phyloP scores from a whole-genome alignment of 2,113 vertebrate genomes.

The Rissa tridactyla region DNA sequence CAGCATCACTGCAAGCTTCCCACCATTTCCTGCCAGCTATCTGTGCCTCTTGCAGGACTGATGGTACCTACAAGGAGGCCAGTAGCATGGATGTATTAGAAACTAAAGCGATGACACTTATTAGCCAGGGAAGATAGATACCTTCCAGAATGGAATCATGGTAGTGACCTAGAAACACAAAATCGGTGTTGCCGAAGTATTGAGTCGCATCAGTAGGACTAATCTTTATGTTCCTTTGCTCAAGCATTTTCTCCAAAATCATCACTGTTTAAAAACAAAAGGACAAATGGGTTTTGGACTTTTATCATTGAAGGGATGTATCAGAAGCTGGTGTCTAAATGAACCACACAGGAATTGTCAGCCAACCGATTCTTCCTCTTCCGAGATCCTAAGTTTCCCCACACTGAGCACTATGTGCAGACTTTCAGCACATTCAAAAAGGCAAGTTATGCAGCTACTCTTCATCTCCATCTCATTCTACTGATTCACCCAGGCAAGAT shows the following conservation, averaged over 20 bases:
- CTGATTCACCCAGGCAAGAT: neutral
- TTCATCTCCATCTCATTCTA: neutral
- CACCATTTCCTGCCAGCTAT: neutral
- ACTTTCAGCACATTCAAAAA: neutral
- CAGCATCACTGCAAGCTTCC: neutral
- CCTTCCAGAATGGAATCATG: neutral
- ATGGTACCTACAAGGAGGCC: neutral
- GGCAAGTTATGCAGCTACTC: neutral
- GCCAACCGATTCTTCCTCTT: neutral
- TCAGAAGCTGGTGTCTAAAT: neutral
- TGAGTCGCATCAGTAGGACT: neutral
- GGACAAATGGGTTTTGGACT: neutral
- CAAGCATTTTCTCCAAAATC: neutral
- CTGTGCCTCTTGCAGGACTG: neutral
- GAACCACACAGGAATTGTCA: neutral
- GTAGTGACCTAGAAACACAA: neutral
- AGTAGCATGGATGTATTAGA: rapidly evolving
- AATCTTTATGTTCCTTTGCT: neutral
- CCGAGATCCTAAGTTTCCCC: neutral
- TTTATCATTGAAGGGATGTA: neutral
- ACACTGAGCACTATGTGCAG: neutral
- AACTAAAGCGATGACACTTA: neutral
- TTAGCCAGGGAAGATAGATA: neutral
- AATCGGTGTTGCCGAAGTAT: neutral
- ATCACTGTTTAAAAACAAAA: neutral